A percentile compares a stretch with the other conserved stretches of the same genome.
These are phyloP conservation scores for Oscheius sp. DNA, from an alignment of 2,888 invertebrate species.

Conservation along the genomic window DNA sequence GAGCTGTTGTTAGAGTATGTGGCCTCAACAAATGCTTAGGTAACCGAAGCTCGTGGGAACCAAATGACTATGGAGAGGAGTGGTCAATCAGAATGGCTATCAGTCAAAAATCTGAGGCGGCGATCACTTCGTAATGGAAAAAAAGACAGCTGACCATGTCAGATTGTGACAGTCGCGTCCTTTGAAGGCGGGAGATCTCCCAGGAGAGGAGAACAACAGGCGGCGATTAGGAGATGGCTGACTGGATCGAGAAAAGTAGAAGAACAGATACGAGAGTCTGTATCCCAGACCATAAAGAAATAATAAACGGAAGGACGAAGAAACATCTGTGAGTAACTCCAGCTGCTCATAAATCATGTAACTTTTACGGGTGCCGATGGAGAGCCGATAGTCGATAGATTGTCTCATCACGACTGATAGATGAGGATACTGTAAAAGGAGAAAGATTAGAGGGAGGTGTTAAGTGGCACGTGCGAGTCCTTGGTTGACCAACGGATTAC, in stretches of 20 bases:
- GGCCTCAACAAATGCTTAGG: too few relatives aligned
- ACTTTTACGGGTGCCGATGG: neutral
- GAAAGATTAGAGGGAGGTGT: slow-evolving; percentile 6
- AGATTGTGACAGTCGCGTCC: slow-evolving; percentile 18
- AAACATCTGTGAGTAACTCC: neutral
- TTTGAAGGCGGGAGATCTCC: slow-evolving; percentile 15
- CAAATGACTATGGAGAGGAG: neutral
- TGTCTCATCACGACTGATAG: too few relatives aligned
- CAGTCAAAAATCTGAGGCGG: slow-evolving; percentile 15
- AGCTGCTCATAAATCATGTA: neutral
- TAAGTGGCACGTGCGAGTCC: slow-evolving; percentile 29
- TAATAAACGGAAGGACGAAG: neutral
- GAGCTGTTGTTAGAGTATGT: neutral
- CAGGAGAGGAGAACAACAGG: slow-evolving; percentile 5
- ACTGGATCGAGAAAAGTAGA: slow-evolving; percentile 1
- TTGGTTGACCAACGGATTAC: slow-evolving; percentile 19
- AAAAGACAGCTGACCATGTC: slow-evolving; percentile 27
- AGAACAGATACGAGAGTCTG: neutral
- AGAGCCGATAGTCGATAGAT: neutral
- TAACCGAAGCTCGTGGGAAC: too few relatives aligned
- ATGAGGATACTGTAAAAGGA: neutral
- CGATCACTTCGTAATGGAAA: slow-evolving; percentile 5
- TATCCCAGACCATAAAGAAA: slow-evolving; percentile 20
- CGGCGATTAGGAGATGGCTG: slow-evolving; percentile 18
- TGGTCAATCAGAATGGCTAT: slow-evolving; percentile 1